Conservation (phyloP, 2,888 invertebrate genomes). For the Resseliella maxima region DNA sequence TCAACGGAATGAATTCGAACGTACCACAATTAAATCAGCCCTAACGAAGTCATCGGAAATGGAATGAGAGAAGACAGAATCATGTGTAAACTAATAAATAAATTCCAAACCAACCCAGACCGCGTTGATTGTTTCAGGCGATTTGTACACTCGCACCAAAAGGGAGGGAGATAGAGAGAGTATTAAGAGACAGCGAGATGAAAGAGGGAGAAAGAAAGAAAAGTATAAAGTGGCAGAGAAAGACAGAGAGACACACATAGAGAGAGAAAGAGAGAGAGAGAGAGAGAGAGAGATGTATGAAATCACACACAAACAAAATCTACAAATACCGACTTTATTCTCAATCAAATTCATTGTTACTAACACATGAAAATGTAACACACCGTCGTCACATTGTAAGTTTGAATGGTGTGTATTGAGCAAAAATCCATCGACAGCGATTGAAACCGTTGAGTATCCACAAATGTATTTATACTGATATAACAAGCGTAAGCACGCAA, state of each 20-base stretch:
- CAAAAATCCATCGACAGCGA: not conserved
- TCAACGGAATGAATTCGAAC: not conserved
- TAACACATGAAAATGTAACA: not conserved
- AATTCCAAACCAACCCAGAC: not conserved
- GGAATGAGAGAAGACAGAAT: not conserved
- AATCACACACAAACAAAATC: no score
- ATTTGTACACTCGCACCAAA: not conserved
- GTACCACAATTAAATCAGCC: slow-evolving; percentile 26
- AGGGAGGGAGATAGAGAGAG: not conserved
- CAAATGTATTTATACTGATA: slow-evolving; percentile 15
- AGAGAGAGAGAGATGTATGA: no score
- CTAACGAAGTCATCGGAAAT: slow-evolving; percentile 55
- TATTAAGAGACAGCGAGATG: no score
- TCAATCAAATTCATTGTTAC: no score
- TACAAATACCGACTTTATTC: no score
- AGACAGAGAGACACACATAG: no score
- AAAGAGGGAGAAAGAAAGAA: no score
- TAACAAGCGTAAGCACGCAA: not conserved
- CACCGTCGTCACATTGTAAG: not conserved
- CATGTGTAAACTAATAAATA: slow-evolving; percentile 53
- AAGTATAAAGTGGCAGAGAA: no score
- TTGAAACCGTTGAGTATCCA: not conserved
- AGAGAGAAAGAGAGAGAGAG: no score
- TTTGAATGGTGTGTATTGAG: not conserved
- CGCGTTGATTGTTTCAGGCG: slow-evolving; percentile 24